Percentiles rank a stretch among this genome's conserved stretches.
These are phyloP conservation scores for Coptodon bakossiorum DNA, from an alignment of 2,113 vertebrate genomes.

Conservation along the genomic window DNA sequence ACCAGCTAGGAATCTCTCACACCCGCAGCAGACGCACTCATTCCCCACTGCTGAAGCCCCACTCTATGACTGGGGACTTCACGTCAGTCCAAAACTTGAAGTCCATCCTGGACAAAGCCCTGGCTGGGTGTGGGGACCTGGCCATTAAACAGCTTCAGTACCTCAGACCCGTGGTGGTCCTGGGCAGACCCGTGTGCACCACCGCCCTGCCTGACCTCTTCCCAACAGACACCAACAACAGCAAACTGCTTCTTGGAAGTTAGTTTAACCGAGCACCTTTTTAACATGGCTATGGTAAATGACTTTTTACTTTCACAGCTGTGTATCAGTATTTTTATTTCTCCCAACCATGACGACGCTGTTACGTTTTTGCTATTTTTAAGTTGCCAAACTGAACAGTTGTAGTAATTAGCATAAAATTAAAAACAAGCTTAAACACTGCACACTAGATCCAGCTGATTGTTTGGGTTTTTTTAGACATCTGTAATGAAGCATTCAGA, in stretches of 20 bases:
- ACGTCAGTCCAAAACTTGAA: constrained; percentile 85
- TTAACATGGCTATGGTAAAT: constrained; percentile 2
- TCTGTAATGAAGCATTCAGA: background rate
- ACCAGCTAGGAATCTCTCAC: constrained; percentile 69
- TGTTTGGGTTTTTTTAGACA: background rate
- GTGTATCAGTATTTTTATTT: constrained; percentile 34
- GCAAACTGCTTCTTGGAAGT: constrained; percentile 87
- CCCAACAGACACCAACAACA: constrained; percentile 80
- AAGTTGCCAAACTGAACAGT: constrained; percentile 48
- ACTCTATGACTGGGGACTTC: constrained; percentile 63
- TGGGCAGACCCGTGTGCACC: constrained; percentile 88
- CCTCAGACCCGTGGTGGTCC: constrained; percentile 93
- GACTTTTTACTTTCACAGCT: constrained; percentile 19
- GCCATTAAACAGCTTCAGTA: constrained; percentile 98
- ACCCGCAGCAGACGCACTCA: constrained; percentile 68
- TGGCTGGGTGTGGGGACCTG: constrained; percentile 92
- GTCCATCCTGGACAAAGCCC: constrained; percentile 91
- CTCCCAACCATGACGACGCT: background rate
- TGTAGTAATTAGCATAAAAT: constrained; percentile 1
- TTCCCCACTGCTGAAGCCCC: constrained; percentile 75
- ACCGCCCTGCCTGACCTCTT: constrained; percentile 81
- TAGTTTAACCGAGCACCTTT: constrained; percentile 52
- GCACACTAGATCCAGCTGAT: background rate
- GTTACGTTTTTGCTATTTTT: background rate
- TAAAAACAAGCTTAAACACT: background rate